Conservation (phyloP, 2,888 invertebrate species). For the Zootermopsis nevadensis region DNA sequence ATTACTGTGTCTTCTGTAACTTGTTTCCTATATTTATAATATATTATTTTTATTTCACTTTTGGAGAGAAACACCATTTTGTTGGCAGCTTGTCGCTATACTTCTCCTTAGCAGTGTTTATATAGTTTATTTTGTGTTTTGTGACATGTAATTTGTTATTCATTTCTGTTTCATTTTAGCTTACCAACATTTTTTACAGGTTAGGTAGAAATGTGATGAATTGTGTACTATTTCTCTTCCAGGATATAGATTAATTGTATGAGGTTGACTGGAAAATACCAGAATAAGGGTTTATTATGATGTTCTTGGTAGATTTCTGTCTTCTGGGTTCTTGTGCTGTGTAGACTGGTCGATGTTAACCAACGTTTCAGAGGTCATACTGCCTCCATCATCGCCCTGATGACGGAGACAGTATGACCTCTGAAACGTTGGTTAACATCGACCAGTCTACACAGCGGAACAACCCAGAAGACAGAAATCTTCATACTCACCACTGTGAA, state of each 20-base stretch:
- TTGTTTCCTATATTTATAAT: not conserved
- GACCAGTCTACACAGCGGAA: too few species aligned
- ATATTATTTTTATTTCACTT: not conserved
- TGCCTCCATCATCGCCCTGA: too few species aligned
- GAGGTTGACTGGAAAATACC: not conserved
- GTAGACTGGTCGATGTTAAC: too few species aligned
- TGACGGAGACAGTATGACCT: too few species aligned
- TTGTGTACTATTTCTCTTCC: conserved; percentile 8
- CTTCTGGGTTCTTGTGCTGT: too few species aligned
- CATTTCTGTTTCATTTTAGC: conserved; percentile 30
- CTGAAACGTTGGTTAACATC: too few species aligned
- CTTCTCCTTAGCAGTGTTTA: not conserved
- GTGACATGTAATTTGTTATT: conserved; percentile 10
- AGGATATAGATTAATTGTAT: not conserved
- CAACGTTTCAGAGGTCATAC: too few species aligned
- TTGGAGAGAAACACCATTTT: not conserved
- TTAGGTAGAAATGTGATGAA: conserved; percentile 10
- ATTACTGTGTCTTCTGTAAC: not conserved
- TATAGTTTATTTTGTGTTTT: not conserved
- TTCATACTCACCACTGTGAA: too few species aligned
- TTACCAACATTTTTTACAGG: conserved; percentile 19
- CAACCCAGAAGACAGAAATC: too few species aligned
- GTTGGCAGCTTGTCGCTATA: conserved; percentile 18
- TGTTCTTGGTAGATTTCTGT: too few species aligned
- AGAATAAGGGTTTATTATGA: too few species aligned